A percentile compares a stretch with the other conserved stretches of the same genome.
Conservation (phyloP, 2,797 vertebrate genomes). For the Lepus oiostolus region DNA sequence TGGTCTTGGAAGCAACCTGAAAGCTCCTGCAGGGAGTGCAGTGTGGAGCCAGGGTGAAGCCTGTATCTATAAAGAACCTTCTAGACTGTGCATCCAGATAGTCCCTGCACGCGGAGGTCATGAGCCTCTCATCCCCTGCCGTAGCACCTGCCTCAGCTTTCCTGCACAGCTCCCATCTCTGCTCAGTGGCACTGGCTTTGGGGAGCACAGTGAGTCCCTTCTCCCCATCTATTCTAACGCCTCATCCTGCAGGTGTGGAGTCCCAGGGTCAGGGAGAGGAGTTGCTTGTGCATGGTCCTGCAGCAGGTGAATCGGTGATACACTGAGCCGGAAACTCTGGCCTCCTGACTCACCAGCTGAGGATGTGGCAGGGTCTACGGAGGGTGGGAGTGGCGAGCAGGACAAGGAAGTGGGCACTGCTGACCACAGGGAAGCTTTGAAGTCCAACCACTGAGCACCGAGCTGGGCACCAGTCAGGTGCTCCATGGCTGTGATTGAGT, state of each 20-base stretch:
- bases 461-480: neutral
- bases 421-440: neutral
- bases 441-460: neutral
- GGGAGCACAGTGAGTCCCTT: neutral
- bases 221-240: neutral
- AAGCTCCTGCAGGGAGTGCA: neutral
- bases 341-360: neutral
- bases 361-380: neutral
- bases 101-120: neutral
- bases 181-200: neutral
- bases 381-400: neutral
- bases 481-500: neutral
- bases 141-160: neutral
- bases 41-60: neutral
- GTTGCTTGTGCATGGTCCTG: fast-evolving
- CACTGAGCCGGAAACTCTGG: neutral
- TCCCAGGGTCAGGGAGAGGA: neutral
- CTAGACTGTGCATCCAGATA: no score
- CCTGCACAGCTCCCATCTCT: neutral
- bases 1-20: neutral
- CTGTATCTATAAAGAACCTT: no score
- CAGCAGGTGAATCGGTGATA: neutral
- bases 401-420: neutral
- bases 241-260: neutral
- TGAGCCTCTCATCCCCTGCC: neutral